Evolutionary conservation across 2,888 invertebrate species (phyloP), one percentile per base, ranked within the genome.

Genomic region (Agrochola lota): DNA sequence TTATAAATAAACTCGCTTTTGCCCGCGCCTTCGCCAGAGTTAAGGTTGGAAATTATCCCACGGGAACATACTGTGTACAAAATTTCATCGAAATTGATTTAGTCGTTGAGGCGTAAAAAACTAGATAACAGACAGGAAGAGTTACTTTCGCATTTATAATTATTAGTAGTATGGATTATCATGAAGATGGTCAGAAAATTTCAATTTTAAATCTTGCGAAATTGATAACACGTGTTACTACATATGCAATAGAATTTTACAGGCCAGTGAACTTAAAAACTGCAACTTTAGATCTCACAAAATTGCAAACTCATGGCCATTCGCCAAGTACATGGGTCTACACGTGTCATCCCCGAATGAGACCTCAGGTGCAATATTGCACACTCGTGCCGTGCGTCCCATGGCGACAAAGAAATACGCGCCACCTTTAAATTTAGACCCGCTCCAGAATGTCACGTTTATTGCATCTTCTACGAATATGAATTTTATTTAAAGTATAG

Each of bases 291-390:
- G 1, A 26, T 85, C 72, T 66, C 49, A 15, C 30, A 30, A 49
- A 64, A 73, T 30, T 43, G 0, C 11, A 40, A 78, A 75, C 12
- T n/a, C 64, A 52, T 87, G 74, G 80, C 35, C 26, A 49, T 57
- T 30, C 57, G 57, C 55, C 20, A 35, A 59, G 35, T 63, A 84
- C 71, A 67, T 63, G 59, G 52, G 55, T 20, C 66, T 62, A 86
- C 81, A 87, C 73, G 73, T 77, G 82, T 76, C 77, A 83, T 78
- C 35, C 70, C 85, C 76, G 78, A 89, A 89, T 87, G 84, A 79
- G 88, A 87, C 85, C 92, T 85, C 94, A 94, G 94, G 94, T 94
- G 94, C 93, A 93, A 89, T 89, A 91, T 91, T 92, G 91, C 91
- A 92, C 88, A 85, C 90, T 88, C 89, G 91, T 91, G 85, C 71